A percentile compares a stretch with the other conserved stretches of the same genome.
phyloP scores from a whole-genome alignment of 2,888 invertebrate genomes.

The Phengaris alcon region DNA sequence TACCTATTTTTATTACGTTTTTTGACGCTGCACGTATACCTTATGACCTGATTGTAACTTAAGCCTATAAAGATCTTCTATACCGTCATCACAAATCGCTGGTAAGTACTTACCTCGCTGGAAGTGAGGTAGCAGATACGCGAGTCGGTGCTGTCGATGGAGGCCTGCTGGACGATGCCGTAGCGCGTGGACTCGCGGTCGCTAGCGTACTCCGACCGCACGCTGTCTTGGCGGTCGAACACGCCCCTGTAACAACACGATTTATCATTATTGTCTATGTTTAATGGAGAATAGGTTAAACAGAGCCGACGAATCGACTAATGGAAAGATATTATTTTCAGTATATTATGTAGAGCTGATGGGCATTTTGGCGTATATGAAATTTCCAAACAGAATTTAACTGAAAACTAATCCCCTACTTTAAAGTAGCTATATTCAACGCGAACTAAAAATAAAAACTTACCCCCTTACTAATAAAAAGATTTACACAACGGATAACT shows the following conservation, averaged over 20 bases:
- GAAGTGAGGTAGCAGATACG: slow-evolving; percentile 95
- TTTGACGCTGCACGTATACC: no score
- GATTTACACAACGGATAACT: no score
- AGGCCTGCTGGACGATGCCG: slow-evolving; percentile 95
- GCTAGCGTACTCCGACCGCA: slow-evolving; percentile 93
- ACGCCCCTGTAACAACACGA: slow-evolving; percentile 81
- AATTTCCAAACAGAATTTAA: no score
- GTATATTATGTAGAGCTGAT: no score
- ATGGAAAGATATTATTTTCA: no score
- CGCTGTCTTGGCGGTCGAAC: slow-evolving; percentile 93
- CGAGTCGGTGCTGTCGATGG: slow-evolving; percentile 96
- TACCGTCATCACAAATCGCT: background rate
- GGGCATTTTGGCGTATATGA: no score
- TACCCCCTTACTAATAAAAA: no score
- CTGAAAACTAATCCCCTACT: no score
- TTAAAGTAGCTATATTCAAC: background rate
- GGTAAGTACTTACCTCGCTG: slow-evolving; percentile 88
- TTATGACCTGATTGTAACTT: no score
- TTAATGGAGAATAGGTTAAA: no score
- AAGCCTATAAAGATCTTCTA: background rate
- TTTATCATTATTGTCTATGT: background rate
- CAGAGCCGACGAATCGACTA: no score
- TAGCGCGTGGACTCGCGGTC: slow-evolving; percentile 91
- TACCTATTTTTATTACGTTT: no score
- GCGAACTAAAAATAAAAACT: background rate